Evolutionary conservation across 2,888 invertebrate species (phyloP), one percentile per base, ranked within the genome.

Genomic region (Auanema freiburgensis): DNA sequence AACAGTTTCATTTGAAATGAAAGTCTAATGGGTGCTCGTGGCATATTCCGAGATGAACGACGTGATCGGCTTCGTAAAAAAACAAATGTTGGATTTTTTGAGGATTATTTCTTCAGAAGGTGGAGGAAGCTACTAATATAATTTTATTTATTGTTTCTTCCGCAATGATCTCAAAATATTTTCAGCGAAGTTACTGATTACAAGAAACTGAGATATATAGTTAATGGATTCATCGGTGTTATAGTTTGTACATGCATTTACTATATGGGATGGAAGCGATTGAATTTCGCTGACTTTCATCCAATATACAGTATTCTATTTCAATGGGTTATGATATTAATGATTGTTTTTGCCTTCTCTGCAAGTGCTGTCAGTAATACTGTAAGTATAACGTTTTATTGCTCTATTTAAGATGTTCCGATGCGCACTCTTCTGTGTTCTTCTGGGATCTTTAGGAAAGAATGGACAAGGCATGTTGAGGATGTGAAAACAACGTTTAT

Each of bases 281-380:
- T 81, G 43, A 80, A 81, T 54, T 81, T 81, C 44, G 78, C 72
- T 41, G 74, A 76, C 23, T 79, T 78, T 49, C 65, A 77, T 51
- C 54, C 62, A 5, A 42, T 62, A 10, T 70, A 61, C 51, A 63
- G 65, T 4, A 23, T 67, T 16, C 46, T 74, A 8, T 63, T 78
- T 40, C 68, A 77, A 63, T 73, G 72, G 72, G 46, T 68, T 4
- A 68, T 81, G 44, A 70, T 81, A 24, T 21, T 57, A 1, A 63
- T 66, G n/a, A 69, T 72, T n/a, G 67, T 74, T 2, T 61, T 67
- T 51, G 71, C 77, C 5, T 81, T 78, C 55, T 67, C 78, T 4
- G 52, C 67, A 43, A 77, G 70, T 64, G 69, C 80, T 49, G 79
- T 79, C 14, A 21, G 68, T 61, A 5, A 33, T 33, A 33, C 33